Conservation (phyloP, 2,797 vertebrate species). For the Acipenser oxyrinchus region DNA sequence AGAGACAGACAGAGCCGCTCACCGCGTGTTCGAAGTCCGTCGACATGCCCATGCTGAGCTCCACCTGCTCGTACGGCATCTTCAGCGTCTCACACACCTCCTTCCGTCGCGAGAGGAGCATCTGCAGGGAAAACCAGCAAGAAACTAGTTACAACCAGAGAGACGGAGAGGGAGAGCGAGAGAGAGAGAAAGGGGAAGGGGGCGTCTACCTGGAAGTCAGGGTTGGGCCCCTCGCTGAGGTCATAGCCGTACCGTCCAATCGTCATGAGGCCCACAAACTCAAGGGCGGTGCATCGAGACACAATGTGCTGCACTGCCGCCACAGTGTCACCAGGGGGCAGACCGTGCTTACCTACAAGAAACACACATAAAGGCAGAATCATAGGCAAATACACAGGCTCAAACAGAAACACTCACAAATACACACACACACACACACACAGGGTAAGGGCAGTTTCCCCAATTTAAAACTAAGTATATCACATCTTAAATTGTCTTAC, state of each 20-base stretch:
- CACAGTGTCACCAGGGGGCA: conserved; percentile 65
- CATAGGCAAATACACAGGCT: neutral
- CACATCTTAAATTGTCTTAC: neutral
- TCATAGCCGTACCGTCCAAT: conserved; percentile 87
- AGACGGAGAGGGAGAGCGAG: neutral
- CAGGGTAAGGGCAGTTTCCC: neutral
- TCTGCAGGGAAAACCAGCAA: conserved; percentile 40
- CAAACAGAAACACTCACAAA: neutral
- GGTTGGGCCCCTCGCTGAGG: conserved; percentile 81
- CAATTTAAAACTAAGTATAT: neutral
- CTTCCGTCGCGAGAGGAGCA: conserved; percentile 68
- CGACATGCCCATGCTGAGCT: conserved; percentile 98
- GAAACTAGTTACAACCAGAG: neutral
- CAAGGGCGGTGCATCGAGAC: conserved; percentile 69
- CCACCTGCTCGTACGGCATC: conserved; percentile 66
- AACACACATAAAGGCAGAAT: conserved; percentile 9
- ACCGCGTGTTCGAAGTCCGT: conserved; percentile 93
- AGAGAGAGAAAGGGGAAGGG: neutral
- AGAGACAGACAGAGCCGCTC: conserved; percentile 39
- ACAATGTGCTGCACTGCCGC: conserved; percentile 72
- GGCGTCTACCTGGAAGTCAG: conserved; percentile 83
- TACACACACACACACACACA: neutral
- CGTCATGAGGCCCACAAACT: conserved; percentile 92
- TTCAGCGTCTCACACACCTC: conserved; percentile 73
- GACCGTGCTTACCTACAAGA: conserved; percentile 80